A percentile compares a stretch with the other conserved stretches of the same genome.
Evolutionary conservation across 2,797 vertebrate genomes (phyloP).

Genomic region (Spinus pinus): DNA sequence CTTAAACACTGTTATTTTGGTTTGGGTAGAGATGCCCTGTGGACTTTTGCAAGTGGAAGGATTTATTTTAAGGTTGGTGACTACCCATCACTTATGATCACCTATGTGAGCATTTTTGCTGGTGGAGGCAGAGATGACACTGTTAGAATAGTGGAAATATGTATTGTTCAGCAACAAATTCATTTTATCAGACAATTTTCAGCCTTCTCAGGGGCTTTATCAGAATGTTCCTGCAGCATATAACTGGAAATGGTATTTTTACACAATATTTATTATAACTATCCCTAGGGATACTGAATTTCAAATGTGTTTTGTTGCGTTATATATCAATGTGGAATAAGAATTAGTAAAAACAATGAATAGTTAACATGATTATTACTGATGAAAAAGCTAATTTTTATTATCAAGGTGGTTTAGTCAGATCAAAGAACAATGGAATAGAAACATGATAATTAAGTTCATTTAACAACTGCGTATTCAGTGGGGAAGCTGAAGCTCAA

Average conservation of each 20-base stretch:
- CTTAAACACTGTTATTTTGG: not conserved
- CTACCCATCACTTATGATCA: not conserved
- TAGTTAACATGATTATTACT: not conserved
- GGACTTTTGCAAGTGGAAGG: not conserved
- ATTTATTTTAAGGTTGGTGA: not conserved
- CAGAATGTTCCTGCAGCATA: not conserved
- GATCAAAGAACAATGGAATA: not conserved
- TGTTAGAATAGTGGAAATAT: not conserved
- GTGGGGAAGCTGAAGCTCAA: not conserved
- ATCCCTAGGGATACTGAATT: not conserved
- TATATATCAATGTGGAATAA: not conserved
- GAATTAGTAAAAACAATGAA: not conserved
- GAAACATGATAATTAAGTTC: not conserved
- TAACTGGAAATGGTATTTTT: not conserved
- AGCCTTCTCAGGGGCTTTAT: not conserved
- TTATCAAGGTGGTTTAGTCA: not conserved
- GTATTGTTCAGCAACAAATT: not conserved
- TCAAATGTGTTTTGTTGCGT: not conserved
- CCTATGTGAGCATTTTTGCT: not conserved
- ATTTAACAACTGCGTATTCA: not conserved
- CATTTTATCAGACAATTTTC: not conserved
- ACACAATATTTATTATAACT: not conserved
- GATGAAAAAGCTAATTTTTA: not conserved
- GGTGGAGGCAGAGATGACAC: rapidly evolving
- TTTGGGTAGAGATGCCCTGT: not conserved